Base-by-base conservation (phyloP, 2,797 vertebrate genomes). In the Siniperca undulata region DNA sequence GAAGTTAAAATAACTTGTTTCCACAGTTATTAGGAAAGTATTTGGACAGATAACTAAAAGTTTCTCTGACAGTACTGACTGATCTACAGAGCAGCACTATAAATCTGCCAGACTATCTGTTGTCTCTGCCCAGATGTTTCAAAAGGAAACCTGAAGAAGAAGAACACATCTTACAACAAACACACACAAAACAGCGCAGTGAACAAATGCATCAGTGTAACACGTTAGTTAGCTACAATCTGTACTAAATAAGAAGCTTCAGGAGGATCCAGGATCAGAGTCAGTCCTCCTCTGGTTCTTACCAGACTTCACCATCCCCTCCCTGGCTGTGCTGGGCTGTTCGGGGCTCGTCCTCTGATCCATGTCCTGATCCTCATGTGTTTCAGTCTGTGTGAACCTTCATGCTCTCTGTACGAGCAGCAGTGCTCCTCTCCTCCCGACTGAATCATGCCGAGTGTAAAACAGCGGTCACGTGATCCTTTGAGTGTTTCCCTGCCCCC, bases 251-350 rank as follows among this genome's bases (percentile, higher is more conserved):
- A n/a, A 9, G n/a, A 24, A n/a, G 71, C 34, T 42, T 17, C 52
- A 72, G 62, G 30, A 59, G 62, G 62, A 60, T 56, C 40, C 68
- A 64, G 72, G 59, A 69, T 30, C 75, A 10, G 27, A 40, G 16
- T 62, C 38, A 1, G 27, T 69, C 74, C 71, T 38, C n/a, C 48
- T 72, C 34, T 50, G 22, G 42, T 14, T 80, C 97, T 97, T 97
- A 98, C 97, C 97, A 81, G 97, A 98, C 94, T 97, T 97, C 83
- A 95, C 91, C 89, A 97, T 92, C 16, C 95, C 91, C 16, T 96
- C 96, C 84, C 93, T 86, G 93, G 94, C 46, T 4, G 74, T 4
- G 34, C 10, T 12, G 53, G 19, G 22, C 55, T 24, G 93, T 80
- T 92, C 92, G 1, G 93, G 81, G 14, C 90, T 89, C 22, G 83